phyloP scores from a whole-genome alignment of 2,888 invertebrate species.

The Drosophila heteroneura region DNA sequence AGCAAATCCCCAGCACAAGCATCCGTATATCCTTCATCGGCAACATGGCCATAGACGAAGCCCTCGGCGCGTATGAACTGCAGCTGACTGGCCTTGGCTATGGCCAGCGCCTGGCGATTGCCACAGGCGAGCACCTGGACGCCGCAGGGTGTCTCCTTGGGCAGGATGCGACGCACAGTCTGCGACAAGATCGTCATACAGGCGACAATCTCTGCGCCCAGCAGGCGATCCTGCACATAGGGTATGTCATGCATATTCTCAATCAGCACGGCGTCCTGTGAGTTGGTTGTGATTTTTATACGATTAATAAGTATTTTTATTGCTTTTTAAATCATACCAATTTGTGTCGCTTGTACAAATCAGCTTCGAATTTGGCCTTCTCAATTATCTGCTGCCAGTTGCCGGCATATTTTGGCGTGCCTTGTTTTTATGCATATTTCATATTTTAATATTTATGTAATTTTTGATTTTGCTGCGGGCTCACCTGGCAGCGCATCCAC shows the following conservation, averaged over 20 bases:
- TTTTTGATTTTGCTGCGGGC: constrained; percentile 13
- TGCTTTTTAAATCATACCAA: constrained; percentile 84
- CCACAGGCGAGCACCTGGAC: constrained; percentile 91
- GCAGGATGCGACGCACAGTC: constrained; percentile 87
- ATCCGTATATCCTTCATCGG: constrained; percentile 92
- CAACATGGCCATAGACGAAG: constrained; percentile 92
- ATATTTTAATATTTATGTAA: constrained; percentile 20
- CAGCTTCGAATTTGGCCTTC: constrained; percentile 88
- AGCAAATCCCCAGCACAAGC: constrained; percentile 91
- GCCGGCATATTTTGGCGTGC: constrained; percentile 87
- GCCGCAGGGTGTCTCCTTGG: constrained; percentile 87
- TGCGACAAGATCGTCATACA: constrained; percentile 89
- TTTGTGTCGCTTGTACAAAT: constrained; percentile 87
- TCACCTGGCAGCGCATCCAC: constrained; percentile 89
- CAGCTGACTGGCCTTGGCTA: constrained; percentile 89
- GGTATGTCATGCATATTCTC: constrained; percentile 94
- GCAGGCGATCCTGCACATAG: constrained; percentile 87
- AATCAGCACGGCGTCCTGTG: constrained; percentile 89
- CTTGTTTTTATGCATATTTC: constrained; percentile 69
- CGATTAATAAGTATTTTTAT: background rate
- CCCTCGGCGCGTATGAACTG: constrained; percentile 92
- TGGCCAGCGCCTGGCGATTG: constrained; percentile 91
- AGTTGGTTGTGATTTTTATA: background rate
- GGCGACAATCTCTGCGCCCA: constrained; percentile 90
- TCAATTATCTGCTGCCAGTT: constrained; percentile 87